A percentile compares a stretch with the other conserved stretches of the same genome.
Conservation (phyloP, 2,888 invertebrate genomes). For the Callosobruchus maculatus region DNA sequence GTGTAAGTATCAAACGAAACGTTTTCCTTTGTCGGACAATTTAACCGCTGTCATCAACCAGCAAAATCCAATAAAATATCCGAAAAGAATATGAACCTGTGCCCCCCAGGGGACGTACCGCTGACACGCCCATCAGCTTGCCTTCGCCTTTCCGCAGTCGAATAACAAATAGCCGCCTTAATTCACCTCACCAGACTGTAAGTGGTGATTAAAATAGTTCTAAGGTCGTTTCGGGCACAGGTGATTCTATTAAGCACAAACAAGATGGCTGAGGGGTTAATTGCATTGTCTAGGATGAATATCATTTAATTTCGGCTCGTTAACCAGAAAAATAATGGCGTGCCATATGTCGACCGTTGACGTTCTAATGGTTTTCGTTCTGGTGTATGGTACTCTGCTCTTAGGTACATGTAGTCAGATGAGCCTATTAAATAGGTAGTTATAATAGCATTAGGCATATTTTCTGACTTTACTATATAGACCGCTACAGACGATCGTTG, state of each 20-base stretch:
- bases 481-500: too few species aligned
- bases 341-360: background rate
- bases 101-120: background rate
- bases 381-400: background rate
- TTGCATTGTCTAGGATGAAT: background rate
- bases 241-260: background rate
- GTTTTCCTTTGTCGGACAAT: too few species aligned
- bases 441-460: too few species aligned
- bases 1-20: too few species aligned
- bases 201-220: background rate
- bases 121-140: background rate
- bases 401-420: background rate
- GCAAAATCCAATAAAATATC: background rate
- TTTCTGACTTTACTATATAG: too few species aligned
- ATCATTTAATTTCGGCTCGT: background rate
- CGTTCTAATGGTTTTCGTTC: background rate
- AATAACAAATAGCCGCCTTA: background rate
- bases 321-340: background rate
- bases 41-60: background rate
- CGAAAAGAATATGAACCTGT: background rate
- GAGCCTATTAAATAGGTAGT: background rate
- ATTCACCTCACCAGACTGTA: background rate
- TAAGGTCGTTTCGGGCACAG: background rate
- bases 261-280: background rate
- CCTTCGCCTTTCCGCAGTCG: background rate